Conservation (phyloP, 2,888 invertebrate genomes). For the Lasioglossum leucozonium region DNA sequence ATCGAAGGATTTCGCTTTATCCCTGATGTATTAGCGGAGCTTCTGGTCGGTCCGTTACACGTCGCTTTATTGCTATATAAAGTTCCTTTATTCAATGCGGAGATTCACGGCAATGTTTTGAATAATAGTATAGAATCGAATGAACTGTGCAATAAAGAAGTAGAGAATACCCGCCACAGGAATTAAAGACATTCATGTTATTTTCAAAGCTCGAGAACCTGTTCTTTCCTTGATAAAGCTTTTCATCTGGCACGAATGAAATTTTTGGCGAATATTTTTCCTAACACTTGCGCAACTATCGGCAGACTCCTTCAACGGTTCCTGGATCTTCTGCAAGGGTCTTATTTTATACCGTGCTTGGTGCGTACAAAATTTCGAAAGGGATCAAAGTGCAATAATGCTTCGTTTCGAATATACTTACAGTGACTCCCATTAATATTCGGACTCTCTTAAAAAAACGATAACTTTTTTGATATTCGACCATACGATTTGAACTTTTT, state of each 20-base stretch:
- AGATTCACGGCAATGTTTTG: slow-evolving; percentile 20
- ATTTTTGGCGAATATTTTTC: not conserved
- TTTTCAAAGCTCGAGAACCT: not conserved
- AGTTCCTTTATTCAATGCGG: slow-evolving; percentile 38
- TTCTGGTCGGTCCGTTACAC: slow-evolving; percentile 16
- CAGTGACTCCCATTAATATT: too few relatives aligned
- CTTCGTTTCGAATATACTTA: not conserved
- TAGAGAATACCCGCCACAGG: slow-evolving; percentile 1
- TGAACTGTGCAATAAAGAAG: slow-evolving; percentile 5
- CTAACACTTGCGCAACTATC: not conserved
- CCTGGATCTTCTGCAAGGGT: not conserved
- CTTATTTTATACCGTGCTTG: not conserved
- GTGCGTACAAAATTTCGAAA: not conserved
- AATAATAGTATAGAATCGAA: slow-evolving; percentile 5
- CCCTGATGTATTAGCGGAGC: slow-evolving; percentile 45
- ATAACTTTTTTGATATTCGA: too few relatives aligned
- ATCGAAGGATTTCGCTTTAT: slow-evolving; percentile 30
- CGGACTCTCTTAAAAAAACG: too few relatives aligned
- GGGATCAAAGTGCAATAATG: not conserved
- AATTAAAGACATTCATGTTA: slow-evolving; percentile 6
- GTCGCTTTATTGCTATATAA: slow-evolving; percentile 45
- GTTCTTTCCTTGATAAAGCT: slow-evolving; percentile 7
- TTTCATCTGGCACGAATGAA: not conserved
- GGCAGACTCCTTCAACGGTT: not conserved
- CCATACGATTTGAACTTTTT: too few relatives aligned